A percentile compares a stretch with the other conserved stretches of the same genome.
Conservation (phyloP, 2,888 invertebrate genomes). For the Xiphydria camelus region DNA sequence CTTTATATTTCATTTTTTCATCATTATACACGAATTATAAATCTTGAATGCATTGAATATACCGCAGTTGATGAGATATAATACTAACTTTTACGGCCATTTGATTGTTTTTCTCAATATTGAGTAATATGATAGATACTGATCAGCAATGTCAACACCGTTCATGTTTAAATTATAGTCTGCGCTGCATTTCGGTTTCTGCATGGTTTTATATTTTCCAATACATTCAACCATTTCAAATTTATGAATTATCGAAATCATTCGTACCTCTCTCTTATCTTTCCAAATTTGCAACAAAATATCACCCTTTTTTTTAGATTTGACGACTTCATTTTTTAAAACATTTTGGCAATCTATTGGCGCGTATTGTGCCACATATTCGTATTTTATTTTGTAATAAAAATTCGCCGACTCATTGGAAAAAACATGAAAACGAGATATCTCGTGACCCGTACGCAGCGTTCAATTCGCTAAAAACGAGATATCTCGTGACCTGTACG, state of each 20-base stretch:
- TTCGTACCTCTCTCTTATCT: constrained; percentile 23
- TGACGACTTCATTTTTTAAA: constrained; percentile 15
- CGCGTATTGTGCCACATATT: constrained; percentile 18
- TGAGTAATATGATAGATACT: constrained; percentile 16
- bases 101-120: constrained; percentile 20
- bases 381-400: constrained; percentile 12
- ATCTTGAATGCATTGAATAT: constrained; percentile 15
- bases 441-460: too few species aligned
- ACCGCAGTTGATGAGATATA: constrained; percentile 16
- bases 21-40: constrained; percentile 13
- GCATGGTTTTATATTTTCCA: constrained; percentile 13
- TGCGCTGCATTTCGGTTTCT: constrained; percentile 17
- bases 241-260: constrained; percentile 27
- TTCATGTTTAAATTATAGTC: constrained; percentile 19
- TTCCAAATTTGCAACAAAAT: constrained; percentile 23
- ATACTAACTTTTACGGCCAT: constrained; percentile 18
- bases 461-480: too few species aligned
- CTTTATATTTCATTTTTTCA: constrained; percentile 18
- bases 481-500: too few species aligned
- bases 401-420: constrained; percentile 7
- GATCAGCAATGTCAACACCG: constrained; percentile 18
- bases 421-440: too few species aligned
- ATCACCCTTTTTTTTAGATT: constrained; percentile 17
- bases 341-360: constrained; percentile 19
- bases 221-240: constrained; percentile 19